Evolutionary conservation across 2,797 vertebrate species (phyloP).

Genomic region (Epinephelus coioides): DNA sequence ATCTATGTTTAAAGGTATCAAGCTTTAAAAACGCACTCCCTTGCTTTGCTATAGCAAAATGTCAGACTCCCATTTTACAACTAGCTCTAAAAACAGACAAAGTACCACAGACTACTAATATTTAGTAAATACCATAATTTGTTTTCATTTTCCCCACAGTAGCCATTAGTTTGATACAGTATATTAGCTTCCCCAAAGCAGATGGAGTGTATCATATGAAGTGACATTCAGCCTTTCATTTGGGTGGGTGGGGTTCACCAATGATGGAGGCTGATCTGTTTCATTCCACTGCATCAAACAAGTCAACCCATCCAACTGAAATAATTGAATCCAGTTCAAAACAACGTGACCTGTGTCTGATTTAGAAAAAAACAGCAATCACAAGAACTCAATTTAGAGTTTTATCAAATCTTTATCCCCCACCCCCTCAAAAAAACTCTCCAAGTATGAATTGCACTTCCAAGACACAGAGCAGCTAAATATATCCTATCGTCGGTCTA

Average conservation of each 20-base stretch:
- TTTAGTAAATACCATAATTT: slow-evolving; percentile 15
- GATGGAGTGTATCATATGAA: slow-evolving; percentile 26
- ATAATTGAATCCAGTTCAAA: slow-evolving; percentile 27
- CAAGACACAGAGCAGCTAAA: slow-evolving; percentile 42
- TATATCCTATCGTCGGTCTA: slow-evolving; percentile 47
- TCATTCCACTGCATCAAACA: slow-evolving; percentile 33
- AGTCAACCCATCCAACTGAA: slow-evolving; percentile 29
- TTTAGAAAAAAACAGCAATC: slow-evolving; percentile 4
- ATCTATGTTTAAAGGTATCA: background rate
- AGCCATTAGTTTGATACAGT: background rate
- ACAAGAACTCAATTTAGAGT: slow-evolving; percentile 16
- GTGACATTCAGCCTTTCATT: slow-evolving; percentile 13
- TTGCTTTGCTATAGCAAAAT: background rate
- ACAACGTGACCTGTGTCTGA: background rate
- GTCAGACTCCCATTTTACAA: background rate
- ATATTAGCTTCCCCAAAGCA: background rate
- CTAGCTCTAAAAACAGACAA: background rate
- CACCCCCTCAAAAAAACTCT: slow-evolving; percentile 11
- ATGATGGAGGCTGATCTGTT: slow-evolving; percentile 22
- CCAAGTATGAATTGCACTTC: slow-evolving; percentile 51
- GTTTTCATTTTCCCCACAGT: background rate
- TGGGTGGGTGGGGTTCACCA: slow-evolving; percentile 20
- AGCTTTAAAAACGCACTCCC: background rate
- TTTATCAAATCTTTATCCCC: slow-evolving; percentile 14
- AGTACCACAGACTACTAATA: background rate